These are phyloP conservation scores for Opisthocomus hoazin DNA, from an alignment of 2,113 vertebrate species.

Conservation along the genomic window DNA sequence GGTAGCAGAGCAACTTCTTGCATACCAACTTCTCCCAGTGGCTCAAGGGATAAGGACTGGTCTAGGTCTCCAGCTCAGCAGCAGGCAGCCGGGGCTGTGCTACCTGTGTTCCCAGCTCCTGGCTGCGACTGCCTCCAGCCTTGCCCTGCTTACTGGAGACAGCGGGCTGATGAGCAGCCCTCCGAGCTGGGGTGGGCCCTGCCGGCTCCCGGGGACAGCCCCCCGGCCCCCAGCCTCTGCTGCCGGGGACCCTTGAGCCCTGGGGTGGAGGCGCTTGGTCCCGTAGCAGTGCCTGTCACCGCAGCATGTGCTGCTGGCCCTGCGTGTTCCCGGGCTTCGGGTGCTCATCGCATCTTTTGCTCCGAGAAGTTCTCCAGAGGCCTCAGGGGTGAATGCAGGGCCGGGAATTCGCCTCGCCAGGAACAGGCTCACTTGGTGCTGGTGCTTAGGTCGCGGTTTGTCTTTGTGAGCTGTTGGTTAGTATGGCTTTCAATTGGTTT, in stretches of 20 bases:
- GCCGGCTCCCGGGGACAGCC: rapidly evolving
- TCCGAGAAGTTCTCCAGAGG: not conserved
- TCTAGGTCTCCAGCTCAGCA: not conserved
- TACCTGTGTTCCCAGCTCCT: not conserved
- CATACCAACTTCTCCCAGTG: not conserved
- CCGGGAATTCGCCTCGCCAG: not conserved
- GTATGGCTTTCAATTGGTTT: not conserved
- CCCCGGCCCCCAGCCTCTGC: not conserved
- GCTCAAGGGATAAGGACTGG: not conserved
- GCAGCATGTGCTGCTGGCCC: not conserved
- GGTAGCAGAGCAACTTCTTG: not conserved
- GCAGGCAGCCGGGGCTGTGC: not conserved
- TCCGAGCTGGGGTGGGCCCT: not conserved
- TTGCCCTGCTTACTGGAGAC: not conserved
- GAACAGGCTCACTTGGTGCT: not conserved
- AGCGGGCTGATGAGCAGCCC: not conserved
- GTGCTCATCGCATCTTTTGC: not conserved
- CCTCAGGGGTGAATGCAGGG: not conserved
- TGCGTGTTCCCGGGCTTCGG: not conserved
- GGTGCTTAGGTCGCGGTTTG: not conserved
- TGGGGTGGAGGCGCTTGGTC: not conserved
- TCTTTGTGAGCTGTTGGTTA: not conserved
- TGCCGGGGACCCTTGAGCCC: not conserved
- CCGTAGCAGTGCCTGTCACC: not conserved
- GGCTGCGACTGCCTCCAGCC: not conserved